A percentile compares a stretch with the other conserved stretches of the same genome.
These are phyloP conservation scores for Lepilemur septentrionalis DNA, from an alignment of 2,797 vertebrate species.

Conservation along the genomic window DNA sequence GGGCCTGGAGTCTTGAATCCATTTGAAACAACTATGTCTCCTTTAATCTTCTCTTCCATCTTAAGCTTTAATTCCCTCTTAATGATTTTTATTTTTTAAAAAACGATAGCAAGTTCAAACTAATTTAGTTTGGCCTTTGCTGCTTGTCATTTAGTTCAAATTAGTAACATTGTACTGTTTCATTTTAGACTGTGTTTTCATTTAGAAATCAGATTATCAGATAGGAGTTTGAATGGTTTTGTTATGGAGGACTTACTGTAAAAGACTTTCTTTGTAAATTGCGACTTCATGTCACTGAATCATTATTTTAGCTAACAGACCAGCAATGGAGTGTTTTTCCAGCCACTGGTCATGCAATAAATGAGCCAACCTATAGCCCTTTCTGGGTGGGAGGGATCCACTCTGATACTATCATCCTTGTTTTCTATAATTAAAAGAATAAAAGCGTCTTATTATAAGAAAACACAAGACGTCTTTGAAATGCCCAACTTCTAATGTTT, in stretches of 20 bases:
- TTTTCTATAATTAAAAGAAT: slow-evolving; percentile 70
- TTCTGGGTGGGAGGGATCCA: background rate
- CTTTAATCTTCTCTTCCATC: background rate
- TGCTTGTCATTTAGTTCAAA: slow-evolving; percentile 12
- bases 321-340: slow-evolving; percentile 27
- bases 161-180: background rate
- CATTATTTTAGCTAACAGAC: slow-evolving; percentile 30
- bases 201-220: slow-evolving; percentile 20
- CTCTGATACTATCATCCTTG: background rate
- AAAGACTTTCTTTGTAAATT: slow-evolving; percentile 35
- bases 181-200: slow-evolving; percentile 15
- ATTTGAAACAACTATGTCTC: background rate
- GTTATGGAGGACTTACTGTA: background rate
- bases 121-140: slow-evolving; percentile 27
- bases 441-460: slow-evolving; percentile 60
- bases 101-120: background rate
- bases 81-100: slow-evolving; percentile 11
- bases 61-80: background rate
- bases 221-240: background rate
- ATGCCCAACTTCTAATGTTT: slow-evolving; percentile 57
- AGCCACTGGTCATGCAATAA: background rate
- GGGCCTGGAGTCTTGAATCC: background rate
- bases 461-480: slow-evolving; percentile 65
- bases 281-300: background rate
- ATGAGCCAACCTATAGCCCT: background rate